Evolutionary conservation across 2,888 invertebrate species (phyloP).

Genomic region (Ichneumoninae sp.): DNA sequence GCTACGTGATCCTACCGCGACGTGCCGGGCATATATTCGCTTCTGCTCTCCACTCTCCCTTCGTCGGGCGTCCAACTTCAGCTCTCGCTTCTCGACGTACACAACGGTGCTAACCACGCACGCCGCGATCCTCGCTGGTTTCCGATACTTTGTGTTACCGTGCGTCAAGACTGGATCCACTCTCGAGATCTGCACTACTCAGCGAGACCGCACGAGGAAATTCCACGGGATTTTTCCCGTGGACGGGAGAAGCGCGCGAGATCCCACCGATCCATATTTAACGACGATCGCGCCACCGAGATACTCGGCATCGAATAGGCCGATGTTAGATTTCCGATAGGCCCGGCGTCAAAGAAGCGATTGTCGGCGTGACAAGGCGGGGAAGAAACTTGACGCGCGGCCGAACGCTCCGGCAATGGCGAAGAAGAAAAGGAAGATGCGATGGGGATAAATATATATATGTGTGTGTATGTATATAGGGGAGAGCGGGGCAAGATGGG

Average conservation of each 20-base stretch:
- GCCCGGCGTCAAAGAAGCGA: conserved; percentile 22
- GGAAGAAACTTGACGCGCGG: not conserved
- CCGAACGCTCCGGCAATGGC: not conserved
- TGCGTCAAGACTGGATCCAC: not conserved
- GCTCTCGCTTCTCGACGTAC: not conserved
- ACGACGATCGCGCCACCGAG: conserved; percentile 47
- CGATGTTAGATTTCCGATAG: conserved; percentile 10
- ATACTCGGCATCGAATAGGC: conserved; percentile 7
- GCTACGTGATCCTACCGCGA: conserved; percentile 75
- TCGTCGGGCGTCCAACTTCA: not conserved
- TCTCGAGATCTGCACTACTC: not conserved
- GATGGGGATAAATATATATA: not conserved
- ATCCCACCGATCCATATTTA: conserved; percentile 62
- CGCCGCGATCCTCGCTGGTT: conserved; percentile 1
- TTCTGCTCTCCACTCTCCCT: conserved; percentile 26
- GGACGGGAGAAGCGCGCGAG: not conserved
- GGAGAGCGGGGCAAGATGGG: too few species aligned
- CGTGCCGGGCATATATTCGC: conserved; percentile 76
- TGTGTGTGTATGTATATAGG: too few species aligned
- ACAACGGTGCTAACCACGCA: conserved; percentile 15
- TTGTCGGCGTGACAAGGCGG: conserved; percentile 27
- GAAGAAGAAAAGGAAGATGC: not conserved
- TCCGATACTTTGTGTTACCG: conserved; percentile 22
- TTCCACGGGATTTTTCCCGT: not conserved
- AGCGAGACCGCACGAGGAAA: not conserved